Evolutionary conservation across 2,888 invertebrate species (phyloP), one percentile per base, ranked within the genome.

Genomic region (Gymnosoma rotundatum): DNA sequence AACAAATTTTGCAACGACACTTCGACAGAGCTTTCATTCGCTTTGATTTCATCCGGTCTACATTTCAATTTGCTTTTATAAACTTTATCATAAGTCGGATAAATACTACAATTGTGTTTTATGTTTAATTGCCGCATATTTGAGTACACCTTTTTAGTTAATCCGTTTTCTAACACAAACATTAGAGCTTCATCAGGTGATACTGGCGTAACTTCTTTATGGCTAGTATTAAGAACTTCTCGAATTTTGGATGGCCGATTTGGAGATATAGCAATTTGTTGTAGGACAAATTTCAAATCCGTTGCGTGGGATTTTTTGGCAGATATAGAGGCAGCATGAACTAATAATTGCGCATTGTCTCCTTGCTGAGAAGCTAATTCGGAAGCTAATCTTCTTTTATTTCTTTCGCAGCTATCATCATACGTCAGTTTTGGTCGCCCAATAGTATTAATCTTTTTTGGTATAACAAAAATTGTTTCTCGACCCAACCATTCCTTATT

Each of bases 291-390:
- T 70, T 48, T 72, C 36, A 72, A 72, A 61, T 72, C 61, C 60
- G 70, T 50, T 70, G 32, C 70, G 36, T 72, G 21, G 72, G 60
- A 61, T n/a, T 60, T 72, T 72, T 72, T 61, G 72, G 60, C 60
- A 61, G 60, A 72, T 60, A 61, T 60, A 50, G 72, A 50, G 48
- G 61, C 72, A 72, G 60, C 50, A 58, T 69, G 25, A 70, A 70
- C 58, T 70, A 70, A 56, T 70, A 70, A 72, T 48, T 60, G 72
- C 61, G 58, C 58, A 75, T 75, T 75, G 58, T 75, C 58, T 75
- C 56, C 75, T 64, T 66, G 58, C 45, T 66, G 66, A 56, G 56
- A 64, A 74, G 74, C 56, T 63, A 54, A 73, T 73, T 61, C 52
- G 63, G 54, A 72, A 20, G 60, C 60, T 54, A 73, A 73, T 72